A percentile compares a stretch with the other conserved stretches of the same genome.
These are phyloP conservation scores for Hippocampus zosterae DNA, from an alignment of 2,113 vertebrate species.

Conservation along the genomic window DNA sequence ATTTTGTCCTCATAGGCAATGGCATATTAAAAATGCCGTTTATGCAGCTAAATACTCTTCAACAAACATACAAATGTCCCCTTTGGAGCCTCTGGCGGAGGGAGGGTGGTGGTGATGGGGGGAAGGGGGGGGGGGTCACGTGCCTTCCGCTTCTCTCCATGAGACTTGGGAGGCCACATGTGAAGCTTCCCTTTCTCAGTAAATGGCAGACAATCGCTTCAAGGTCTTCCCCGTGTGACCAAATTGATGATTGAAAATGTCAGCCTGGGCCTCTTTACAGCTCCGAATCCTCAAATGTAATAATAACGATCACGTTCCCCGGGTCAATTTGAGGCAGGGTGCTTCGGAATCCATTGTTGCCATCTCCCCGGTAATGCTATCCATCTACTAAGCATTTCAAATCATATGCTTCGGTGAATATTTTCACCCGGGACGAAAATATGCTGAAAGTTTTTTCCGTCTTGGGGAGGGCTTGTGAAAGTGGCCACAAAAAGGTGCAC, in stretches of 20 bases:
- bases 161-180: not conserved
- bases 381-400: no score
- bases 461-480: no score
- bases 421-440: no score
- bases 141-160: constrained; percentile 10
- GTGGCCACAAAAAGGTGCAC: no score
- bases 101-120: no score
- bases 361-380: no score
- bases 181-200: constrained; percentile 21
- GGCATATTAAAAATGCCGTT: not conserved
- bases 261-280: not conserved
- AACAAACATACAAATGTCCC: not conserved
- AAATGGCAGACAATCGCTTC: constrained; percentile 21
- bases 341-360: not conserved
- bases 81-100: not conserved
- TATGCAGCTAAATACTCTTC: constrained; percentile 11
- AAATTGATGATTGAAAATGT: not conserved
- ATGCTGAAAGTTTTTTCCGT: no score
- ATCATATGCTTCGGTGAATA: no score
- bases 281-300: not conserved
- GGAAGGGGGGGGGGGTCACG: no score
- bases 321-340: not conserved
- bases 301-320: not conserved
- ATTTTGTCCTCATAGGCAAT: not conserved
- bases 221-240: constrained; percentile 22